Conservation (phyloP, 2,113 vertebrate species). For the Dendrocopos noguchii region DNA sequence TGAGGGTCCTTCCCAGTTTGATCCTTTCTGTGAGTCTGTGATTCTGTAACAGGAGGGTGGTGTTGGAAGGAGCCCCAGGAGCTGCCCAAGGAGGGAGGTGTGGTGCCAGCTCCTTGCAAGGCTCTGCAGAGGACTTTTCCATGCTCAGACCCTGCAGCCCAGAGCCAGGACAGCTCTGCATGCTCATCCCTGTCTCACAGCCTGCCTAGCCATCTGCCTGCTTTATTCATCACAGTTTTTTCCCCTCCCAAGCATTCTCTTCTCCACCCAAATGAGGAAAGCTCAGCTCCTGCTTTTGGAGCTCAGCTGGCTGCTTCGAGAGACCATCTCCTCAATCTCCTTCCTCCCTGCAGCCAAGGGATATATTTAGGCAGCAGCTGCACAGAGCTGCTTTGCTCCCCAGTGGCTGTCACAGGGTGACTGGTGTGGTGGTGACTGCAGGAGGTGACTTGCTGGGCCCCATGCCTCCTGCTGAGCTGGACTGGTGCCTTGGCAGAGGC, state of each 20-base stretch:
- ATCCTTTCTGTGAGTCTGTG: no score
- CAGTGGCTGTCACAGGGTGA: not conserved
- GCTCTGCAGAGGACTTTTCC: not conserved
- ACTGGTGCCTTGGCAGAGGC: not conserved
- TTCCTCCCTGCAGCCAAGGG: not conserved
- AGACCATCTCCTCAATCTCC: not conserved
- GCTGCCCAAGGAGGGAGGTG: not conserved
- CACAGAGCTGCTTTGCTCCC: not conserved
- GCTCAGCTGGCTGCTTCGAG: conserved; percentile 46
- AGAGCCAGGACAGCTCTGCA: not conserved
- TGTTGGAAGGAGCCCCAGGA: not conserved
- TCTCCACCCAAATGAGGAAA: not conserved
- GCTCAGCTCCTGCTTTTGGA: conserved; percentile 22
- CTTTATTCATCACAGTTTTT: not conserved
- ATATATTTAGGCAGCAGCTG: conserved; percentile 60
- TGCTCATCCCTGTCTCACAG: not conserved
- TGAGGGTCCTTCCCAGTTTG: no score
- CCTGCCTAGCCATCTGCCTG: conserved; percentile 30
- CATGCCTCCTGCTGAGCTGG: not conserved
- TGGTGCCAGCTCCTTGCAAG: not conserved
- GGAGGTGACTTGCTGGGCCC: conserved; percentile 24
- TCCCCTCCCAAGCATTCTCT: not conserved
- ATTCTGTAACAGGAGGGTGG: no score
- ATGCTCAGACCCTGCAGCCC: fast-evolving
- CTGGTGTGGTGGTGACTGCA: not conserved